Evolutionary conservation across 1,140 invertebrate species (phyloP), one percentile per base, ranked within the genome.

Genomic region (Stegodyphus mimosarum): DNA sequence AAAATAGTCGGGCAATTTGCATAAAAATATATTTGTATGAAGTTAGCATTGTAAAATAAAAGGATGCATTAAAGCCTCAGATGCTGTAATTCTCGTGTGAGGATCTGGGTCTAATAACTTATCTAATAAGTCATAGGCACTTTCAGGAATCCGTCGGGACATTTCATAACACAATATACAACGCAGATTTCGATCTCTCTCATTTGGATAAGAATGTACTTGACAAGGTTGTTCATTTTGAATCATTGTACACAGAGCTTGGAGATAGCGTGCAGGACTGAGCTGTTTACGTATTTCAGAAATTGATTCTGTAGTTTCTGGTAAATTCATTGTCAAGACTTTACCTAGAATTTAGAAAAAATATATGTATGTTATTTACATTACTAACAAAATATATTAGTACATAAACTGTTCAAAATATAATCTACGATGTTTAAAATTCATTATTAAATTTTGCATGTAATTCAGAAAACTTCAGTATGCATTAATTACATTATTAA

Each of bases 81-180:
- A 91, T 11, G 96, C 95, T 10, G 94, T 93, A 87, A 95, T 93
- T 87, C 96, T 92, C 50, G 92, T 93, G 79, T 91, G 90, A 63
- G 95, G 95, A 91, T 96, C 93, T 75, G 96, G 91, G 89, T 95
- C 94, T 87, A 97, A 90, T 89, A 97, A 92, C 67, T 91, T 92
- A 88, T 93, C 92, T 83, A 96, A 92, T 51, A 97, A 91, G 89
- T 96, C 93, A 89, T 95, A 94, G 10, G 95, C 95, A 87, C 91
- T 89, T 88, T 92, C 92, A 50, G 95, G 95, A 89, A 95, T 53
- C 7, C 17, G 13, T 6, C 51, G 49, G 51, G 50, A 15, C n/a
- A 71, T 77, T 33, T 72, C 52, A 3, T 64, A 15, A n/a, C 75
- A 71, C 2, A 33, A 5, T 5, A 63, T 2, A 53, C 74, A 85